These are phyloP conservation scores for Nomada lathburiana DNA, from an alignment of 2,888 invertebrate genomes.

Conservation along the genomic window DNA sequence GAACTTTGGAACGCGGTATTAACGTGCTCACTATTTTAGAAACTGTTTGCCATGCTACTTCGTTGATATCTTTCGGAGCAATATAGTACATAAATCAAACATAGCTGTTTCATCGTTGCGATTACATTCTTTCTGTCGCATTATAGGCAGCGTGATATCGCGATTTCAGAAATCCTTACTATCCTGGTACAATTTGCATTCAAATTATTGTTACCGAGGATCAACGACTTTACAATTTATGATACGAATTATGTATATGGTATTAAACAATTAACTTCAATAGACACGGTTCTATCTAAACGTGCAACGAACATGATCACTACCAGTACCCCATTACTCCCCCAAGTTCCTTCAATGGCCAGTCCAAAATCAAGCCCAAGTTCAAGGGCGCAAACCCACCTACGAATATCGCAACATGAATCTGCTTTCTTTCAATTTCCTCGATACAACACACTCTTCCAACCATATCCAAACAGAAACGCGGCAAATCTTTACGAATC, in stretches of 20 bases:
- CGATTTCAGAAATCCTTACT: background rate
- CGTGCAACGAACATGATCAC: background rate
- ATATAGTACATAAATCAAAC: background rate
- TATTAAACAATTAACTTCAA: background rate
- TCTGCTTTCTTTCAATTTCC: too few species aligned
- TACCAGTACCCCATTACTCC: background rate
- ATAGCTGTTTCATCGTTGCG: slow-evolving; percentile 1
- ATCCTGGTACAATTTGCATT: background rate
- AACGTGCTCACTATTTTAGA: background rate
- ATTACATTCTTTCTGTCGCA: background rate
- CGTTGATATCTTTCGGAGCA: background rate
- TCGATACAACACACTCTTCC: too few species aligned
- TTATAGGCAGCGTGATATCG: background rate
- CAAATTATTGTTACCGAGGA: background rate
- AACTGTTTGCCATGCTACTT: background rate
- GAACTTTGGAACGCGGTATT: background rate
- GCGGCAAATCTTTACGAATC: too few species aligned
- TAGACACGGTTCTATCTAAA: background rate
- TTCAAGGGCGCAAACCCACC: too few species aligned
- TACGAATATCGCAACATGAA: too few species aligned
- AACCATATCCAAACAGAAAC: too few species aligned
- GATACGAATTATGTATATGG: background rate
- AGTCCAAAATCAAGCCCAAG: too few species aligned
- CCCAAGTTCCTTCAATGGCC: too few species aligned
- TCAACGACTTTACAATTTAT: background rate